phyloP scores from a whole-genome alignment of 2,113 vertebrate genomes.

The Oostethus manadensis region DNA sequence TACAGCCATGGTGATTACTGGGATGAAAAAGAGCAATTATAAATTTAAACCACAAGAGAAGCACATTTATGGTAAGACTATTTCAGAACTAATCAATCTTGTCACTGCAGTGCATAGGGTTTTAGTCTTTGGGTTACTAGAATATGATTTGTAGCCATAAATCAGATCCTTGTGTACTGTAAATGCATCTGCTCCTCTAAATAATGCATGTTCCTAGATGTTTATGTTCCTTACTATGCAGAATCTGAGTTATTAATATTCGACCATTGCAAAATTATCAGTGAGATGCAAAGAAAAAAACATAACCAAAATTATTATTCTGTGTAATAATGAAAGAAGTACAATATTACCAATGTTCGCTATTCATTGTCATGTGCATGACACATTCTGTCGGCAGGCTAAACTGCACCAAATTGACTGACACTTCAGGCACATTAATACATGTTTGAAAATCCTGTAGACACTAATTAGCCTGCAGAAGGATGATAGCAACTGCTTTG shows the following conservation, averaged over 20 bases:
- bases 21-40: constrained; percentile 21
- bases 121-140: background rate
- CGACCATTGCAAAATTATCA: background rate
- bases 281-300: too few relatives aligned
- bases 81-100: constrained; percentile 13
- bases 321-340: background rate
- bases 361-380: too few relatives aligned
- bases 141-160: background rate
- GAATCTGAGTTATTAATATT: too few relatives aligned
- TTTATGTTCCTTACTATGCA: background rate
- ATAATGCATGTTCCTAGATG: background rate
- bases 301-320: background rate
- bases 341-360: background rate
- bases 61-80: constrained; percentile 24
- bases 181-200: background rate
- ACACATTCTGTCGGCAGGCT: background rate
- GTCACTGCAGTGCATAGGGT: background rate
- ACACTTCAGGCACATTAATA: background rate
- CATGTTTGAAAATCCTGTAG: background rate
- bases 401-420: background rate
- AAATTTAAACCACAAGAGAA: constrained; percentile 27
- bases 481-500: background rate
- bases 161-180: background rate
- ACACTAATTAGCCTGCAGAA: background rate
- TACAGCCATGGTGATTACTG: constrained; percentile 17